These are phyloP conservation scores for Pagrus major DNA, from an alignment of 2,113 vertebrate genomes.

Conservation along the genomic window DNA sequence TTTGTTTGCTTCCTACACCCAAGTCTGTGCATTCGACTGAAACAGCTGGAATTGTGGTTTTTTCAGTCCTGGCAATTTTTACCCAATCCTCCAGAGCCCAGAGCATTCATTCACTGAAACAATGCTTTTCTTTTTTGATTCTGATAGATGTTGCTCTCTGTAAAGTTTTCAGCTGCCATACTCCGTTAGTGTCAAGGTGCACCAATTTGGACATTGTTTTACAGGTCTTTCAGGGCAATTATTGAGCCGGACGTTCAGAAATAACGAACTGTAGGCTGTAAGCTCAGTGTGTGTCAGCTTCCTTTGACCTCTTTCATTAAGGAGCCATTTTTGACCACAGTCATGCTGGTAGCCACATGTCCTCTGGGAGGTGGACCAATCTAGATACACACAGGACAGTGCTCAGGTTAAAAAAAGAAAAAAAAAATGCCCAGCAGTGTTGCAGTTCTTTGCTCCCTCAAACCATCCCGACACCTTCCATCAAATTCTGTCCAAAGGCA, in stretches of 20 bases:
- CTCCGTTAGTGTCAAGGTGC: slow-evolving; percentile 15
- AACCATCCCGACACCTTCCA: not conserved
- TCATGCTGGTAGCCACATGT: slow-evolving; percentile 28
- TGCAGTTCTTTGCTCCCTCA: slow-evolving; percentile 9
- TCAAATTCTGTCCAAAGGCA: slow-evolving; percentile 14
- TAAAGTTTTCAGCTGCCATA: not conserved
- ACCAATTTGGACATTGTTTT: not conserved
- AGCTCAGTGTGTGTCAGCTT: slow-evolving; percentile 26
- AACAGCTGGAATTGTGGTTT: not conserved
- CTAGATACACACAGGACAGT: slow-evolving; percentile 6
- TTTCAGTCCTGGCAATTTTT: no score
- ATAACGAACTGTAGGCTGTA: slow-evolving; percentile 17
- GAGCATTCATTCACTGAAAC: not conserved
- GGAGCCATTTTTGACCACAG: slow-evolving; percentile 39
- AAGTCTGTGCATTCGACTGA: not conserved
- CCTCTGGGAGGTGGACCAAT: slow-evolving; percentile 24
- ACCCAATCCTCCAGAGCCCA: not conserved
- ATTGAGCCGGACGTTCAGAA: slow-evolving; percentile 29
- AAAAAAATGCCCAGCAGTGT: not conserved
- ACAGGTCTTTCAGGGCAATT: slow-evolving; percentile 4
- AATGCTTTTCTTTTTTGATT: not conserved
- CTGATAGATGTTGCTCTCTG: not conserved
- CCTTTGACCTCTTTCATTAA: slow-evolving; percentile 56
- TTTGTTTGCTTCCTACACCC: not conserved
- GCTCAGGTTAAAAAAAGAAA: slow-evolving; percentile 27